Conservation (phyloP, 2,113 vertebrate species). For the Eidolon helvum region DNA sequence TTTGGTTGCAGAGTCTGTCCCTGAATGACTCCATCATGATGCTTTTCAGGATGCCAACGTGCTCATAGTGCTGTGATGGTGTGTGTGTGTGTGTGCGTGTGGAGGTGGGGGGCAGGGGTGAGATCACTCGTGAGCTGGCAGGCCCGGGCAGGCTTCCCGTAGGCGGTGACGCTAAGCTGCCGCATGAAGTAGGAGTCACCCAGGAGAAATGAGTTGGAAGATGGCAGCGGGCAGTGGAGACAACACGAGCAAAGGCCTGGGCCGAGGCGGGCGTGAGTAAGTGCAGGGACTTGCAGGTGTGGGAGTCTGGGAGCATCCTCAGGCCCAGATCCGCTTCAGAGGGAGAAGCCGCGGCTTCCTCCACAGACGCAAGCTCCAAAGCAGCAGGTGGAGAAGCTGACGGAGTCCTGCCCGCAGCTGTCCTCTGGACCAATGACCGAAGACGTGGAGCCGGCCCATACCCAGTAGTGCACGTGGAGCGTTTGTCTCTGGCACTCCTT, state of each 20-base stretch:
- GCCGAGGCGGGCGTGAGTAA: neutral
- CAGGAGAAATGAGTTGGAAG: neutral
- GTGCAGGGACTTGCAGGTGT: too few relatives aligned
- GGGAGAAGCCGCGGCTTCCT: neutral
- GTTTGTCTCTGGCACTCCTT: rapidly evolving
- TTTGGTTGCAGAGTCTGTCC: neutral
- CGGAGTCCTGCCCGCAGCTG: rapidly evolving
- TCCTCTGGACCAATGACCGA: neutral
- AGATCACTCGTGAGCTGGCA: neutral
- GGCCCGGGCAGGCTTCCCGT: neutral
- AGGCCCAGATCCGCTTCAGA: neutral
- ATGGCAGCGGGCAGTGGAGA: neutral
- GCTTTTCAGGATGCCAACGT: neutral
- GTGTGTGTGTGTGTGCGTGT: too few relatives aligned
- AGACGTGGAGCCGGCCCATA: neutral
- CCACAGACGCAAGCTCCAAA: rapidly evolving
- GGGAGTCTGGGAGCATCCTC: neutral
- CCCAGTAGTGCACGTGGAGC: rapidly evolving
- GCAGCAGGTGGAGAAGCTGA: neutral
- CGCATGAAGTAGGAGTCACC: neutral
- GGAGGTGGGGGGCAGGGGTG: neutral
- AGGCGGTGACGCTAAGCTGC: neutral
- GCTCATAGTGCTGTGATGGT: neutral
- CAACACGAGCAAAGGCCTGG: neutral
- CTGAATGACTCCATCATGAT: neutral